Evolutionary conservation across 2,113 vertebrate species (phyloP).

Genomic region (Butorides virescens): DNA sequence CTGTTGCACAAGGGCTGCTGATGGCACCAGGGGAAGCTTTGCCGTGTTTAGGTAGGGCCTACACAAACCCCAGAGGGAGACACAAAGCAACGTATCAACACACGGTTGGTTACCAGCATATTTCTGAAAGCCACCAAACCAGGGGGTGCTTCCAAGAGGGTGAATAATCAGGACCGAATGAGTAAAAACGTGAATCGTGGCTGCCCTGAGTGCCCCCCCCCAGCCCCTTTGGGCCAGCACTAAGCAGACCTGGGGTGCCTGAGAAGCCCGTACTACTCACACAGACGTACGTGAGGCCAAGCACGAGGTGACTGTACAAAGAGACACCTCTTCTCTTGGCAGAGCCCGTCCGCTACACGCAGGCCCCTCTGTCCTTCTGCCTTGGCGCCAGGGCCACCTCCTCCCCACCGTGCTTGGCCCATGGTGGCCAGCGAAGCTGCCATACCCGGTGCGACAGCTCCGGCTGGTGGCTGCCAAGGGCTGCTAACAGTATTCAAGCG

Average conservation of each 20-base stretch:
- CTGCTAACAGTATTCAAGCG: neutral
- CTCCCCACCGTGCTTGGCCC: neutral
- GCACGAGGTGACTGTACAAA: neutral
- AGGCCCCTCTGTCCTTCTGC: neutral
- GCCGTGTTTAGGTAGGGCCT: neutral
- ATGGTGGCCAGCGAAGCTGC: rapidly evolving
- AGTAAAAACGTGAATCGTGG: neutral
- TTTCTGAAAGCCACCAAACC: neutral
- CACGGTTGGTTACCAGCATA: rapidly evolving
- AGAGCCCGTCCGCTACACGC: neutral
- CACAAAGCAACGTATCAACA: neutral
- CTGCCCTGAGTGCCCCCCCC: neutral
- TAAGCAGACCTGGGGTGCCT: neutral
- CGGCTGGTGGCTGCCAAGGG: conserved; percentile 35
- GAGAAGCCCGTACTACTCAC: neutral
- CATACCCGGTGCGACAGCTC: neutral
- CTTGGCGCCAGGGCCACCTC: neutral
- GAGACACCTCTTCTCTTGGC: neutral
- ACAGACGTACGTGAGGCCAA: neutral
- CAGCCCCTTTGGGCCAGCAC: neutral
- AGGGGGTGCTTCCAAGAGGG: neutral
- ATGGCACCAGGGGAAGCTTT: neutral
- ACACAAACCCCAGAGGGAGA: neutral
- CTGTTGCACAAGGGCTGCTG: neutral
- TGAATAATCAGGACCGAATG: neutral